These are phyloP conservation scores for Pelagia noctiluca DNA, from an alignment of 30 jellyfish, hydroid and myxozoan species.

Conservation along the genomic window DNA sequence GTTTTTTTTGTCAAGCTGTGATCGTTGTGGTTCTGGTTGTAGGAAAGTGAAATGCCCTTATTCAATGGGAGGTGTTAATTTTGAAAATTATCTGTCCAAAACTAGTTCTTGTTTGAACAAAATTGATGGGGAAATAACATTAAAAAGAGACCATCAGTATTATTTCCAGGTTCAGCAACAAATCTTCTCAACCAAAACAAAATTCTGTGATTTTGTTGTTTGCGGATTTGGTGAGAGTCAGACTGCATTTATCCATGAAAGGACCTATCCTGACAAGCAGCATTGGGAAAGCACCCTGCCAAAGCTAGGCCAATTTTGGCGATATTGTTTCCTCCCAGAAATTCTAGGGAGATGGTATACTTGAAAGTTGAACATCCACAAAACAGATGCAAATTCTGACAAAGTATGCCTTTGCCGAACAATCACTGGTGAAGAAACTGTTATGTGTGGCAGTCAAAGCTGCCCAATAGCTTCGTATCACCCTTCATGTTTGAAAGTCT, in stretches of 20 bases:
- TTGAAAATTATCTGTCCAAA: conserved; percentile 10
- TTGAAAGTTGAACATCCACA: not conserved
- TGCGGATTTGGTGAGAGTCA: not conserved
- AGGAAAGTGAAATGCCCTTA: conserved; percentile 51
- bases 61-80: conserved; percentile 30
- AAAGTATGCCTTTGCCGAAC: not conserved
- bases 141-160: conserved; percentile 19
- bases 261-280: conserved; percentile 11
- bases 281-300: conserved; percentile 5
- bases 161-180: conserved; percentile 59
- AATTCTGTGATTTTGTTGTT: not conserved
- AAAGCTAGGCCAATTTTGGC: not conserved
- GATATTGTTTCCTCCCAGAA: conserved; percentile 31
- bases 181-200: not conserved
- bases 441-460: not conserved
- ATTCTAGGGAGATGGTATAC: conserved; percentile 43
- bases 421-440: not conserved
- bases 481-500: not conserved
- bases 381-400: not conserved
- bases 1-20: conserved; percentile 20
- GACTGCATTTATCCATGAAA: not conserved
- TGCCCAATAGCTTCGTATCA: conserved; percentile 12
- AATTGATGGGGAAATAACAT: not conserved
- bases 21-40: conserved; percentile 57
- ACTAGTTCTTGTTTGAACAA: conserved; percentile 24